A percentile compares a stretch with the other conserved stretches of the same genome.
These are phyloP conservation scores for Psettodes erumei DNA, from an alignment of 2,113 vertebrate species.

Conservation along the genomic window DNA sequence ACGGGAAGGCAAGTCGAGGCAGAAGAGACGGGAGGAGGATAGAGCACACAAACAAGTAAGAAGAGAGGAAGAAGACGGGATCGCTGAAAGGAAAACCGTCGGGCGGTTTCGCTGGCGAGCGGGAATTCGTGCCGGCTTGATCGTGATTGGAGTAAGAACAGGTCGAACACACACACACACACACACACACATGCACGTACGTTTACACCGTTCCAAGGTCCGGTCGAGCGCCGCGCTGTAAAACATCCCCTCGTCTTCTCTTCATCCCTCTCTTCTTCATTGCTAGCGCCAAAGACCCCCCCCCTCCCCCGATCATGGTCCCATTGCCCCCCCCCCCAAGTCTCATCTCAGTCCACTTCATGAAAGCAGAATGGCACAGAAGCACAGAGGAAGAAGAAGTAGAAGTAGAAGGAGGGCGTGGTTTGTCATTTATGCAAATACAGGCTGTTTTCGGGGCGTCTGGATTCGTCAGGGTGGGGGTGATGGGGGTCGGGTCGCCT, in stretches of 20 bases:
- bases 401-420: conserved; percentile 53
- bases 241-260: conserved; percentile 29
- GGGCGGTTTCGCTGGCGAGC: conserved; percentile 33
- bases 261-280: conserved; percentile 30
- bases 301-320: conserved; percentile 2
- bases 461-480: conserved; percentile 37
- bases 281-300: conserved; percentile 22
- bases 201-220: conserved; percentile 48
- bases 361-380: conserved; percentile 75
- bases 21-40: conserved; percentile 50
- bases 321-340: background rate
- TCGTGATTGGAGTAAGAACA: conserved; percentile 49
- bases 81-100: conserved; percentile 35
- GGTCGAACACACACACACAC: conserved; percentile 55
- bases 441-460: conserved; percentile 56
- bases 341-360: conserved; percentile 43
- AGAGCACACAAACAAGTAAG: conserved; percentile 15
- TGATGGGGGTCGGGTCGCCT: no score
- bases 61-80: conserved; percentile 36
- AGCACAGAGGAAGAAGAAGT: conserved; percentile 70
- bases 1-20: conserved; percentile 51
- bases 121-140: conserved; percentile 63
- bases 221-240: no score
- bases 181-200: conserved; percentile 61
- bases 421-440: conserved; percentile 64